Evolutionary conservation across 2,113 vertebrate species (phyloP), one percentile per base, ranked within the genome.

Genomic region (Tretioscincus oriximinensis): DNA sequence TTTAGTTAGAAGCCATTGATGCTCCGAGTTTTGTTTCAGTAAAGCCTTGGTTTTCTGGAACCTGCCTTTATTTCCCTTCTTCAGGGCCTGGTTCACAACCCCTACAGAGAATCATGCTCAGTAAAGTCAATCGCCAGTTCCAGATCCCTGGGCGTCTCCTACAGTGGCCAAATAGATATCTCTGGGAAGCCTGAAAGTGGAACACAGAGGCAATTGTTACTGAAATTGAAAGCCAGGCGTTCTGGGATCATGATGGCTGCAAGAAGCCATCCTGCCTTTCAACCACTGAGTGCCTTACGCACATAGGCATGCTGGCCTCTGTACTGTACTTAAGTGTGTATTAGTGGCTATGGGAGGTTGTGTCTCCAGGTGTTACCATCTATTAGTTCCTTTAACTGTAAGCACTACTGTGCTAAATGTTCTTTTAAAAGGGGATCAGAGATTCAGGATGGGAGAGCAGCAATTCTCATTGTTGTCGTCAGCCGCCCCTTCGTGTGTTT

Each of bases 381-480:
- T 78, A 31, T 76, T 61, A 61, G 45, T 63, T 79, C 79, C 31
- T 58, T 69, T 75, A 81, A 86, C 9, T 31, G 7, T 41, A 87
- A 84, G n/a, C 58, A 76, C 73, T 84, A 71, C 35, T 68, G 58
- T 81, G 76, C n/a, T 85, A 47, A 31, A 64, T 84, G 90, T 86
- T 91, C 85, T 89, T 91, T 88, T 85, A 78, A n/a, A 21, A 63
- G 45, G 64, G 73, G 80, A 88, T 88, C 61, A 78, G 70, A 87
- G 88, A 83, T 80, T 89, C 83, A 72, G 78, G 71, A 81, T 91
- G 90, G 88, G 88, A 92, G 84, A 85, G 85, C 82, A 89, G 22
- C n/a, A 10, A 86, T 87, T 84, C 84, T 84, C 87, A 91, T 90
- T 87, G 45, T 88, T 84, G 73, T 89, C 83, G 84, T 80, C 88